Evolutionary conservation across 2,888 invertebrate genomes (phyloP).

Genomic region (Stenolophus ochropezus): DNA sequence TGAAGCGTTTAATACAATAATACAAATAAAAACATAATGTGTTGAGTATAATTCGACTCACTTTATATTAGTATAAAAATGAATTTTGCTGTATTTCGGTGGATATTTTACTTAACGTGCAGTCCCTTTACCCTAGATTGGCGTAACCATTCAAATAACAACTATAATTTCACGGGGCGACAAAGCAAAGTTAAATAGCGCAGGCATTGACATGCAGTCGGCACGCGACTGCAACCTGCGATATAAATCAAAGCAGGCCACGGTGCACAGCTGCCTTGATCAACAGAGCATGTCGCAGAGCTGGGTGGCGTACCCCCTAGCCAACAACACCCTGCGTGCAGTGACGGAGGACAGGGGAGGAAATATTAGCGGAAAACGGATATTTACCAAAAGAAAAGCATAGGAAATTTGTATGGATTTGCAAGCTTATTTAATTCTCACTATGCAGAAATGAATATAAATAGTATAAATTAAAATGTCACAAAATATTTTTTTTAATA

Average conservation of each 20-base stretch:
- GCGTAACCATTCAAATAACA: constrained; percentile 53
- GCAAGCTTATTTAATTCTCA: too few species aligned
- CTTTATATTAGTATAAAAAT: too few species aligned
- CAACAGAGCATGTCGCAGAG: constrained; percentile 72
- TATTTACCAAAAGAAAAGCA: too few species aligned
- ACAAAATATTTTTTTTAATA: too few species aligned
- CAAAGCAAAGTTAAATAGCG: constrained; percentile 57
- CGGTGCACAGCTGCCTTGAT: constrained; percentile 71
- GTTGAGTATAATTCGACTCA: too few species aligned
- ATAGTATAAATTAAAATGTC: too few species aligned
- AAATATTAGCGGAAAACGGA: too few species aligned
- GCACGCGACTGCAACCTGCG: constrained; percentile 67
- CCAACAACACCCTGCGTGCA: constrained; percentile 16
- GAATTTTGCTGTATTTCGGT: neutral
- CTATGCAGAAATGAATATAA: too few species aligned
- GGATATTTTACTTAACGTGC: neutral
- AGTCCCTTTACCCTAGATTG: neutral
- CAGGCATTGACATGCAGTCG: constrained; percentile 38
- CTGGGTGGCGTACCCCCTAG: constrained; percentile 26
- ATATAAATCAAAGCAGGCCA: constrained; percentile 70
- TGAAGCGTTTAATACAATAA: too few species aligned
- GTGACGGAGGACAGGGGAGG: neutral
- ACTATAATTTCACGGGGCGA: constrained; percentile 56
- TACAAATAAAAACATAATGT: too few species aligned
- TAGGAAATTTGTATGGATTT: too few species aligned